These are phyloP conservation scores for Paralichthys olivaceus DNA, from an alignment of 2,113 vertebrate species.

Conservation along the genomic window DNA sequence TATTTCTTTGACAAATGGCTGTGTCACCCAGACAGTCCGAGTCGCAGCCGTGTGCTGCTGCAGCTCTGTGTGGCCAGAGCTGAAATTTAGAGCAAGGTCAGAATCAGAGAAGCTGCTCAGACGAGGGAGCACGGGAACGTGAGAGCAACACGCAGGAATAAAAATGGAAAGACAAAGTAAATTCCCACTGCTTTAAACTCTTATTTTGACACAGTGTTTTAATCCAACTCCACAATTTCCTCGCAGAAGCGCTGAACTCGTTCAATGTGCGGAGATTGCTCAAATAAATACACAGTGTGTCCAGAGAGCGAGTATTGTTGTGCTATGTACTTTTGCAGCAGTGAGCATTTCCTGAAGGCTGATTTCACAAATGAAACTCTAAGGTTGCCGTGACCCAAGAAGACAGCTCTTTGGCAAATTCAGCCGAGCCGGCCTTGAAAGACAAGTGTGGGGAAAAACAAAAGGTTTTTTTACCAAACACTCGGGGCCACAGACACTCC, in stretches of 20 bases:
- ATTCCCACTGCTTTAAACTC: neutral
- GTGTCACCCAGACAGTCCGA: conserved; percentile 44
- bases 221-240: neutral
- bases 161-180: conserved; percentile 2
- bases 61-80: conserved; percentile 43
- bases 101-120: conserved; percentile 34
- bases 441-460: conserved; percentile 63
- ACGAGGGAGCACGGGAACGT: conserved; percentile 59
- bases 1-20: conserved; percentile 21
- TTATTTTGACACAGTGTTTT: neutral
- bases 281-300: conserved; percentile 29
- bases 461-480: conserved; percentile 73
- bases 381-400: conserved; percentile 77
- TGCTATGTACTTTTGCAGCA: conserved; percentile 42
- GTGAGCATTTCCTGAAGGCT: conserved; percentile 72
- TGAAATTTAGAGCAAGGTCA: conserved; percentile 70
- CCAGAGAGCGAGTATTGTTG: conserved; percentile 32
- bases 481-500: conserved; percentile 61
- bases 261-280: neutral
- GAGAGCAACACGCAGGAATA: conserved; percentile 10
- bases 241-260: neutral
- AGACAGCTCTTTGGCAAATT: conserved; percentile 78
- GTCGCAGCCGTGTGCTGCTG: conserved; percentile 22
- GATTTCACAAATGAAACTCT: conserved; percentile 69
- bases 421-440: conserved; percentile 69